Evolutionary conservation across 1,140 invertebrate species (phyloP), one percentile per base, ranked within the genome.

Genomic region (Lineus longissimus): DNA sequence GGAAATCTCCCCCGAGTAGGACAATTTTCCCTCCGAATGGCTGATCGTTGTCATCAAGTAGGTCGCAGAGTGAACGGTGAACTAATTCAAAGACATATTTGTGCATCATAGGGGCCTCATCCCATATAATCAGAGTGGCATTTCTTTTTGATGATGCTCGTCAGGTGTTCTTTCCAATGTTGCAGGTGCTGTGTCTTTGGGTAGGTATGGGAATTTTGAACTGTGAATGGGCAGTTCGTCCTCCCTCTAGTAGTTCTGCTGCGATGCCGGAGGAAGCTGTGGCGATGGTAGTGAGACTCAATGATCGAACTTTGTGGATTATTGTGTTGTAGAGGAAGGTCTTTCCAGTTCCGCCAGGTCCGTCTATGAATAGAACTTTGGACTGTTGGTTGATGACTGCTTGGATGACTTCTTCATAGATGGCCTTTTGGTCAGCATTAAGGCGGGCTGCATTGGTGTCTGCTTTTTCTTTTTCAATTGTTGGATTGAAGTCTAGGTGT

Each of bases 61-160:
- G 17, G 30, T 63, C 61, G 22, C 22, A 13, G 9, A 63, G 31
- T 6, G 55, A 27, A 29, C 31, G 2, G 41, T 63, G 47, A 7
- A 63, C n/a, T 19, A 54, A 54, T 29, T 63, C 61, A 22, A 60
- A 41, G 7, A 17, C n/a, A 23, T 59, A 70, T 73, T 76, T 43
- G 58, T 59, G 55, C 23, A 36, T n/a, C 33, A 59, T 59, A 23
- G 62, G 33, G 29, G 30, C 29, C 47, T 63, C 23, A 59, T 63
- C 54, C 55, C 55, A 63, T 17, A 59, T 22, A 2, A 63, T 63
- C 17, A 59, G 19, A 17, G 25, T 23, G 15, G 25, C 29, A 15
- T 63, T 30, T 45, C 33, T 36, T 4, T 60, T 17, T 0, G 25
- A 15, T 13, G 23, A 30, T 13, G 22, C 40, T 23, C 36, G 2